These are phyloP conservation scores for Lagopus leucura DNA, from an alignment of 2,113 vertebrate species.

Conservation along the genomic window DNA sequence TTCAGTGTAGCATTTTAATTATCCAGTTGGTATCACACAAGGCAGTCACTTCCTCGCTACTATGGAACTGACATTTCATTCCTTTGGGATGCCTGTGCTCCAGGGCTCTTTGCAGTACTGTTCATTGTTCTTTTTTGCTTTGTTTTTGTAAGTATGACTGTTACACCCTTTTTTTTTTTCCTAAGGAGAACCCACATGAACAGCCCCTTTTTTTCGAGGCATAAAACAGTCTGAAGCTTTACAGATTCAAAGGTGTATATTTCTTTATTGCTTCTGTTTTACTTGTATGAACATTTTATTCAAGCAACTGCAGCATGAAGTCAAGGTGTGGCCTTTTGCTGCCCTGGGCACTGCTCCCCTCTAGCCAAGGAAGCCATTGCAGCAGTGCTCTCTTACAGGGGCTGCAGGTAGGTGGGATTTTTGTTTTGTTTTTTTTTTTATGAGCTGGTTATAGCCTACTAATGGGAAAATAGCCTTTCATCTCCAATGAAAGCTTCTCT, in stretches of 20 bases:
- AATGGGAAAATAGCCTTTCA: not conserved
- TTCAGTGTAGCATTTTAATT: slow-evolving; percentile 28
- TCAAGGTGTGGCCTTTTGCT: not conserved
- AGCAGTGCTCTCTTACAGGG: not conserved
- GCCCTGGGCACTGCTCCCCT: not conserved
- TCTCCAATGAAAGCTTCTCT: slow-evolving; percentile 21
- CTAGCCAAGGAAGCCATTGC: not conserved
- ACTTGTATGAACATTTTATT: slow-evolving; percentile 57
- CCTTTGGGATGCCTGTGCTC: not conserved
- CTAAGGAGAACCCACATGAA: not conserved
- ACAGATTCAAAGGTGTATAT: slow-evolving; percentile 56
- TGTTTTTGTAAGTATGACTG: slow-evolving; percentile 1
- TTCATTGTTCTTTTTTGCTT: not conserved
- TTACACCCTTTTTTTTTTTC: slow-evolving; percentile 24
- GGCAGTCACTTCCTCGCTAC: not conserved
- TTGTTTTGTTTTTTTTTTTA: not conserved
- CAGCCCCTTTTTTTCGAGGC: slow-evolving; percentile 27
- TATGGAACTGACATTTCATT: not conserved
- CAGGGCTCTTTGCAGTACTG: slow-evolving; percentile 17
- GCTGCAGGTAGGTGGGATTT: not conserved
- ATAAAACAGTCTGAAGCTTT: slow-evolving; percentile 54
- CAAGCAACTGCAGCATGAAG: slow-evolving; percentile 6
- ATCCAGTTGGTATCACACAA: not conserved
- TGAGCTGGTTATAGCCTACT: not conserved
- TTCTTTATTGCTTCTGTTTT: slow-evolving; percentile 58